Percentiles rank a stretch among this genome's conserved stretches.
Conservation (phyloP, 2,797 vertebrate species). For the Takifugu rubripes region DNA sequence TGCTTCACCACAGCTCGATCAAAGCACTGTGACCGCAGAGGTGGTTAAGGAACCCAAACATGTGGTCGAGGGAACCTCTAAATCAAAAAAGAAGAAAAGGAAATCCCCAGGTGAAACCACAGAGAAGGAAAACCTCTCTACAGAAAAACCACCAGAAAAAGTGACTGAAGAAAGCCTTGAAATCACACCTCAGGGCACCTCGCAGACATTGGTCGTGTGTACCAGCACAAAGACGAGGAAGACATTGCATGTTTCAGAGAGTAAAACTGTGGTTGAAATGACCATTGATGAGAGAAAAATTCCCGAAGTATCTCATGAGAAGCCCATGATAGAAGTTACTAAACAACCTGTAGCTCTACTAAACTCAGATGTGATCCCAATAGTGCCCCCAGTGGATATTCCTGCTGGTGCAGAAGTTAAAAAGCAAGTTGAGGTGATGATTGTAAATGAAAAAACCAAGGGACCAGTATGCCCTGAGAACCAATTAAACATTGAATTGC, state of each 20-base stretch:
- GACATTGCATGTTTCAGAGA: constrained; percentile 11
- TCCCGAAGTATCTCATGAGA: constrained; percentile 13
- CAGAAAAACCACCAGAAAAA: constrained; percentile 13
- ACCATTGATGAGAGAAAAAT: constrained; percentile 11
- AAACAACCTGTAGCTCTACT: constrained; percentile 14
- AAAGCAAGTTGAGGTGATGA: constrained; percentile 31
- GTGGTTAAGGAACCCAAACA: constrained; percentile 35
- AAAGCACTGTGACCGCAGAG: constrained; percentile 20
- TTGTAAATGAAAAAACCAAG: constrained; percentile 25
- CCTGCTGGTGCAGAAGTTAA: constrained; percentile 27
- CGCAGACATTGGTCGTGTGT: constrained; percentile 10
- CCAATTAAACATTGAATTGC: constrained; percentile 7
- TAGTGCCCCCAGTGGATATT: constrained; percentile 32
- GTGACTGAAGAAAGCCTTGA: constrained; percentile 17
- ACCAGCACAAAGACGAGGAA: constrained; percentile 17
- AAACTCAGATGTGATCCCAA: constrained; percentile 3
- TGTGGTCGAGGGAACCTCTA: constrained; percentile 48
- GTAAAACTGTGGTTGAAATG: constrained; percentile 15
- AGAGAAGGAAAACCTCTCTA: constrained; percentile 25
- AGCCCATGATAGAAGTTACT: background rate
- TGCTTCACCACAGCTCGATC: constrained; percentile 9
- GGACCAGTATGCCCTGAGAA: constrained; percentile 20
- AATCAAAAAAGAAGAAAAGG: constrained; percentile 72
- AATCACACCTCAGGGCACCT: constrained; percentile 9
- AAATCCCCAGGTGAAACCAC: constrained; percentile 52